phyloP scores from a whole-genome alignment of 2,888 invertebrate species.

The Lumbricus terrestris region DNA sequence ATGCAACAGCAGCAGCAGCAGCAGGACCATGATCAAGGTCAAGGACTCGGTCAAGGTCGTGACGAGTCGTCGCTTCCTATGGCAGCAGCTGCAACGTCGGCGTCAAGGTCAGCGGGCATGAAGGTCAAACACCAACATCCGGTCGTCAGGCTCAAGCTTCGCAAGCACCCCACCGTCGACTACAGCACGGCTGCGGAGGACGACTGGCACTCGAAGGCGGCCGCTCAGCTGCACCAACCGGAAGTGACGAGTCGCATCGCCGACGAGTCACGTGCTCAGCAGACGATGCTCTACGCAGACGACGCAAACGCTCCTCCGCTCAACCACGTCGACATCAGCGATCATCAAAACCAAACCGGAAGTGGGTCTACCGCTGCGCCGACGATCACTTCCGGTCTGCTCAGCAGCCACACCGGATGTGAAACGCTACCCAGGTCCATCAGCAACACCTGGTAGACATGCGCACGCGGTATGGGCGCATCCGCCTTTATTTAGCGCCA shows the following conservation, averaged over 20 bases:
- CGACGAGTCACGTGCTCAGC: background rate
- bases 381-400: background rate
- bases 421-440: constrained; percentile 6
- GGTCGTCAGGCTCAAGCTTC: constrained; percentile 18
- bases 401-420: background rate
- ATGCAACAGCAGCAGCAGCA: background rate
- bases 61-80: background rate
- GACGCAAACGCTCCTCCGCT: background rate
- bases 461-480: background rate
- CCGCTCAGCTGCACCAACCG: background rate
- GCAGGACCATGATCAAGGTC: background rate
- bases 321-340: background rate
- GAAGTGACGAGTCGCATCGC: background rate
- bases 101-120: background rate
- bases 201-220: background rate
- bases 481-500: background rate
- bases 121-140: constrained; percentile 18
- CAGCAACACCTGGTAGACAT: constrained; percentile 10
- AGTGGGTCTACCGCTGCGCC: background rate
- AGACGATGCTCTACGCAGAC: background rate
- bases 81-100: background rate
- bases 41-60: background rate
- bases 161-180: constrained; percentile 23
- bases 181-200: background rate
- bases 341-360: background rate